Percentiles rank a stretch among this genome's conserved stretches.
These are phyloP conservation scores for Halocynthia aurantium DNA, from an alignment of 23 tunicate species.

Conservation along the genomic window DNA sequence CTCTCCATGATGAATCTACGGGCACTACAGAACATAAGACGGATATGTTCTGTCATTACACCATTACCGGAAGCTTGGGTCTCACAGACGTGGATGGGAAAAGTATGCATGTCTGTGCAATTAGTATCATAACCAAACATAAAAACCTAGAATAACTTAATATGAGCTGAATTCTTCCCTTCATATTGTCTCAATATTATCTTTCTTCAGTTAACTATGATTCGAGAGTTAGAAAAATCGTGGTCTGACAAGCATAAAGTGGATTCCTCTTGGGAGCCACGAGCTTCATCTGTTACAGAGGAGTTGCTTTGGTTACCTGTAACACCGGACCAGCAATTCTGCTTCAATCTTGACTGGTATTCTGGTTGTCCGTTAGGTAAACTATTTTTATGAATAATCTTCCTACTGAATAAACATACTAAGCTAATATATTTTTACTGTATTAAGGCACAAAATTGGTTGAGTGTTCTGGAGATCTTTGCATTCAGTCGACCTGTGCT, in stretches of 20 bases:
- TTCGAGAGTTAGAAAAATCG: not conserved
- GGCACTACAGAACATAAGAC: constrained; percentile 27
- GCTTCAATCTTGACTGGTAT: constrained; percentile 51
- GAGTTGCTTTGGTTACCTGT: constrained; percentile 62
- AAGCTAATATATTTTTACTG: not conserved
- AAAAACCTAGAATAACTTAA: too few relatives aligned
- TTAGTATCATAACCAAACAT: too few relatives aligned
- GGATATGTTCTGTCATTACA: constrained; percentile 57
- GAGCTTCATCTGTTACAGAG: constrained; percentile 54
- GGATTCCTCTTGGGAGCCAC: constrained; percentile 8
- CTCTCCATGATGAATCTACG: constrained; percentile 26
- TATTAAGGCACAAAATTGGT: constrained; percentile 50
- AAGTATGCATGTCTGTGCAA: constrained; percentile 25
- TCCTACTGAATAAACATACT: not conserved
- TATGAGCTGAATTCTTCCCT: not conserved
- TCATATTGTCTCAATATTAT: not conserved
- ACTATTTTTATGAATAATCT: not conserved
- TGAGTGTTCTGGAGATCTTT: constrained; percentile 45
- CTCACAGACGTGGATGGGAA: constrained; percentile 48
- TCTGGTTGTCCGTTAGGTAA: constrained; percentile 74
- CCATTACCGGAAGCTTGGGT: constrained; percentile 49
- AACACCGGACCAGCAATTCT: constrained; percentile 74
- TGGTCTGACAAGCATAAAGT: not conserved
- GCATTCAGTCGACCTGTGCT: constrained; percentile 49
- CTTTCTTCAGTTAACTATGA: not conserved